phyloP scores from a whole-genome alignment of 2,797 vertebrate species.

The Sciurus carolinensis region DNA sequence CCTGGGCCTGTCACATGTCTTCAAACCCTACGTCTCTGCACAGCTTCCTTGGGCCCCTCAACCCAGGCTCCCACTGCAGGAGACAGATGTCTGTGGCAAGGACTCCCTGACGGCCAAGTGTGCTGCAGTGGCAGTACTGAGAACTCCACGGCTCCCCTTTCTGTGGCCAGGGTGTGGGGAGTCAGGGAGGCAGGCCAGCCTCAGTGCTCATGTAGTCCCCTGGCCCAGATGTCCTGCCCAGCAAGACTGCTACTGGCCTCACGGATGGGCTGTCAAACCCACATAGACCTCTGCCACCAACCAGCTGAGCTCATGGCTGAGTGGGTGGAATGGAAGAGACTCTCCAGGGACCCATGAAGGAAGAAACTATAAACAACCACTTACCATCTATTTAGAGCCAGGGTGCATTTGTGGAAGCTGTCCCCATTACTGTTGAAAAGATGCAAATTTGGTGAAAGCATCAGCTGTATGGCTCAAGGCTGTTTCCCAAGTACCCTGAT shows the following conservation, averaged over 20 bases:
- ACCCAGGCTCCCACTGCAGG: neutral
- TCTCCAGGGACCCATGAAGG: no score
- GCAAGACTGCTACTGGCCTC: no score
- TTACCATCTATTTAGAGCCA: no score
- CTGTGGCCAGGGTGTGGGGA: no score
- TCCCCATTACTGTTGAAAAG: no score
- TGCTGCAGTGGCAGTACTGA: neutral
- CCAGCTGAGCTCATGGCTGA: no score
- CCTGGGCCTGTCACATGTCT: neutral
- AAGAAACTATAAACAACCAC: no score
- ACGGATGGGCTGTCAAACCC: no score
- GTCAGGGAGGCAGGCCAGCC: neutral
- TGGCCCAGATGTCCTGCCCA: rapidly evolving
- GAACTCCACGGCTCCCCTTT: neutral
- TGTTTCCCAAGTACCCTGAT: conserved; percentile 92
- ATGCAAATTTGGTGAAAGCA: conserved; percentile 88
- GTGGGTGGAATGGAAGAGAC: no score
- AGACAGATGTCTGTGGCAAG: neutral
- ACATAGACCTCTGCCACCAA: no score
- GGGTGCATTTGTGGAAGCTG: no score
- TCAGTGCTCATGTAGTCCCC: neutral
- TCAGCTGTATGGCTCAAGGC: conserved; percentile 93
- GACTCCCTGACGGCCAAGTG: neutral
- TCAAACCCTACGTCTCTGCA: neutral
- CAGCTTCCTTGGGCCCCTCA: neutral